Conservation (phyloP, 2,888 invertebrate genomes). For the Cancer borealis region DNA sequence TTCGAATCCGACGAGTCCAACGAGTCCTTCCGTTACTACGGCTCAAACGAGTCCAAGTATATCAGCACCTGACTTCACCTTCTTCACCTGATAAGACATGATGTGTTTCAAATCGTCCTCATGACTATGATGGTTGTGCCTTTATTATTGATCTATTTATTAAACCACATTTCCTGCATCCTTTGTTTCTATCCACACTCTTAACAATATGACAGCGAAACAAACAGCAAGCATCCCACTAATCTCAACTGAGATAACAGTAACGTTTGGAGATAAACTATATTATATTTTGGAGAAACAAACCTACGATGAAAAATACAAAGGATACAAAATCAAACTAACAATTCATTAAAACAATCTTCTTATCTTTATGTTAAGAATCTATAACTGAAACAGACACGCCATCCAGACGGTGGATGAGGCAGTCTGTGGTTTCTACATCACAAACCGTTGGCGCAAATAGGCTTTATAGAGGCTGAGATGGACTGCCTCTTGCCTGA, state of each 20-base stretch:
- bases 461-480: too few relatives aligned
- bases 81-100: background rate
- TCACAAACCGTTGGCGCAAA: too few relatives aligned
- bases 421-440: too few relatives aligned
- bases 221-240: background rate
- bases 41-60: conserved; percentile 36
- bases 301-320: background rate
- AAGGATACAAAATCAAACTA: background rate
- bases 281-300: background rate
- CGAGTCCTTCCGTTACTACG: conserved; percentile 50
- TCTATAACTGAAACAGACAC: too few relatives aligned
- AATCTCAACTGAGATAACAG: background rate
- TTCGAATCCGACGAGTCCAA: conserved; percentile 59
- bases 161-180: background rate
- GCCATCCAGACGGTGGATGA: too few relatives aligned
- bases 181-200: background rate
- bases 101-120: background rate
- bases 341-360: too few relatives aligned
- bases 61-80: background rate
- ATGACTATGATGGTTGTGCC: background rate
- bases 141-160: background rate
- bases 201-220: background rate
- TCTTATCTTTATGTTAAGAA: too few relatives aligned
- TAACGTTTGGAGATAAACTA: background rate
- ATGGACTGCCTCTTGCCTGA: too few relatives aligned